Percentiles rank a stretch among this genome's conserved stretches.
phyloP scores from a whole-genome alignment of 23 tunicate genomes.

The Styela clava region DNA sequence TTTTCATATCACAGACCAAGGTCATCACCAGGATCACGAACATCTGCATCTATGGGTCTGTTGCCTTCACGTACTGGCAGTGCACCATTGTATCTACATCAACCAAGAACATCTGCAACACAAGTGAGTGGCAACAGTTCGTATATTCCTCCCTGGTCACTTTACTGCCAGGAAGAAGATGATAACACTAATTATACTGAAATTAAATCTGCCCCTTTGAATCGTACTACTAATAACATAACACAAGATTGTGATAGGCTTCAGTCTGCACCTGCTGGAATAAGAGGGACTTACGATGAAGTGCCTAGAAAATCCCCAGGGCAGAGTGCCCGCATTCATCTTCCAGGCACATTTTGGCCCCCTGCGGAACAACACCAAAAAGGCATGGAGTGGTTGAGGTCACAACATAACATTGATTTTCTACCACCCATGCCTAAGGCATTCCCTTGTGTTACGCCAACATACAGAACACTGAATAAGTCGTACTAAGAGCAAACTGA shows the following conservation, averaged over 20 bases:
- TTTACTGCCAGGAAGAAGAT: neutral
- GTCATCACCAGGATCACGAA: neutral
- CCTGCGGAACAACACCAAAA: conserved; percentile 72
- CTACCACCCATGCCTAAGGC: conserved; percentile 80
- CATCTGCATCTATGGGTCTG: conserved; percentile 2
- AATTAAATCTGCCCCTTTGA: neutral
- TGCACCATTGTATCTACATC: conserved; percentile 11
- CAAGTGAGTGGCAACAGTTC: conserved; percentile 30
- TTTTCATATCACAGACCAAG: too few species aligned
- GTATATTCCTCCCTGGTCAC: conserved; percentile 19
- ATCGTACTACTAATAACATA: neutral
- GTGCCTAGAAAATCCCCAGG: conserved; percentile 30
- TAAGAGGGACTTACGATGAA: conserved; percentile 1
- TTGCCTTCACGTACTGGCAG: conserved; percentile 24
- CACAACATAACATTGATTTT: conserved; percentile 59
- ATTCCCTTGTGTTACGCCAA: conserved; percentile 52
- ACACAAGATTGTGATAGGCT: neutral
- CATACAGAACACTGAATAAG: conserved; percentile 8
- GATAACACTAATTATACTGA: neutral
- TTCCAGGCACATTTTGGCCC: conserved; percentile 67
- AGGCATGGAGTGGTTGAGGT: conserved; percentile 48
- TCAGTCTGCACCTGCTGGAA: conserved; percentile 17
- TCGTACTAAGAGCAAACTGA: too few species aligned
- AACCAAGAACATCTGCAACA: neutral
- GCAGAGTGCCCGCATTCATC: conserved; percentile 40